Base-by-base conservation (phyloP, 2,113 vertebrate genomes). In the Megaceryle maxima region DNA sequence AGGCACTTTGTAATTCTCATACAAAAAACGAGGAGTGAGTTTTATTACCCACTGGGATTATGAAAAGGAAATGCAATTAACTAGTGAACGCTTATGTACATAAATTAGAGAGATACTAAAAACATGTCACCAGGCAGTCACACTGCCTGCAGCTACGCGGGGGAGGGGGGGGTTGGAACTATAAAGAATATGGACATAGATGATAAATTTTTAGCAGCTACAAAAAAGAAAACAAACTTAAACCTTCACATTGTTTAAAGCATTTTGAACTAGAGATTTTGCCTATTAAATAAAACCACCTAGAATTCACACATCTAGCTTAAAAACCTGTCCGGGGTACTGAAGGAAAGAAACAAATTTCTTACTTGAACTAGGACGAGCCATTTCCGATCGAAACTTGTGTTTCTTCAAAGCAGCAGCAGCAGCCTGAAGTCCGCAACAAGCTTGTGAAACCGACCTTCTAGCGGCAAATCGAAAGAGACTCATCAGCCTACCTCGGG, bases 351-450 rank as follows among this genome's bases (percentile, higher is more conserved):
- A 73, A 33, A 57, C 0, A 25, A 2, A 39, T 3, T 17, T 64
- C 98, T 97, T 97, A 98, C 98, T 96, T 80, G 98, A 98, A 88
- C 97, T 98, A 10, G 97, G 98, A 51, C 98, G 98, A 78, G 97
- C 93, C 98, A 98, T 98, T n/a, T 94, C 92, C 67, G 88, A 76
- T 44, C 85, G 93, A 28, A 96, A 48, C 43, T 48, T 87, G 18
- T 59, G 93, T 29, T 92, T 91, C 92, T 83, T 95, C 4, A 90
- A 60, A 31, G 94, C 13, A 41, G 86, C 16, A 31, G 94, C 14
- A 43, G 86, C 16, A 69, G 94, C 69, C 64, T 92, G 95, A 26
- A 97, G 21, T 46, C 95, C 91, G n/a, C 94, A 67, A 15, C 16
- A 72, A 1, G 92, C 93, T 39, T 79, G 97, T 14, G 91, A 93